Percentiles rank a stretch among this genome's conserved stretches.
phyloP scores from a whole-genome alignment of 2,888 invertebrate species.

The Macaria notata region DNA sequence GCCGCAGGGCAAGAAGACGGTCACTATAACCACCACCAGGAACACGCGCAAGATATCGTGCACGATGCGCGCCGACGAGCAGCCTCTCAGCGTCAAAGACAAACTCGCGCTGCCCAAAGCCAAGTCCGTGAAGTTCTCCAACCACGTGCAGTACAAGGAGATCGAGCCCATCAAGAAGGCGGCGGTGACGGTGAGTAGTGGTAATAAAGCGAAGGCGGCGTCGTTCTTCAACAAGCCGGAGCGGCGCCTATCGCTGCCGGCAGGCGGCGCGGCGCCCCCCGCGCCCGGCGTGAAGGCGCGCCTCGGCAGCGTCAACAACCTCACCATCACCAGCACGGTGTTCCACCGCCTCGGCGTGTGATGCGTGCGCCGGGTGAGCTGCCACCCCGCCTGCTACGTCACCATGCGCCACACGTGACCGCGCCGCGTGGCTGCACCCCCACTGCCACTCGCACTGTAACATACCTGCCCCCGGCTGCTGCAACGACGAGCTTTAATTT shows the following conservation, averaged over 20 bases:
- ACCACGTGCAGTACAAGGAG: slow-evolving; percentile 70
- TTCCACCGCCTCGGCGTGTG: slow-evolving; percentile 68
- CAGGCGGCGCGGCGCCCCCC: too few relatives aligned
- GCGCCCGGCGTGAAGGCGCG: slow-evolving; percentile 55
- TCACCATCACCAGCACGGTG: slow-evolving; percentile 65
- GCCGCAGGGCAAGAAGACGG: slow-evolving; percentile 48
- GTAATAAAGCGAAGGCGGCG: slow-evolving; percentile 35
- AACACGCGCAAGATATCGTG: slow-evolving; percentile 61
- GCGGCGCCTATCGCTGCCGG: slow-evolving; percentile 63
- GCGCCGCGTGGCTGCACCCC: too few relatives aligned
- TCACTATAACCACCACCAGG: slow-evolving; percentile 60
- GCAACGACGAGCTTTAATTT: too few relatives aligned
- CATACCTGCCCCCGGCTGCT: too few relatives aligned
- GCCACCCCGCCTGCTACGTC: slow-evolving; percentile 21
- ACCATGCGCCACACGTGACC: slow-evolving; percentile 5
- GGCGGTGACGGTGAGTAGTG: slow-evolving; percentile 27
- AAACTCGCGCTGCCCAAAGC: slow-evolving; percentile 62
- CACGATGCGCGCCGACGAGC: slow-evolving; percentile 75
- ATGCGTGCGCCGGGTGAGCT: slow-evolving; percentile 32
- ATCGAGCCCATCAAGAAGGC: slow-evolving; percentile 50
- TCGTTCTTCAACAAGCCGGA: slow-evolving; percentile 73
- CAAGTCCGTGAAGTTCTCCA: slow-evolving; percentile 76
- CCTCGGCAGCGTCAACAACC: slow-evolving; percentile 56
- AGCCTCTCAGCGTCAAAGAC: slow-evolving; percentile 65
- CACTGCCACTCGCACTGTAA: too few relatives aligned